Evolutionary conservation across 2,888 invertebrate genomes (phyloP), one percentile per base, ranked within the genome.

Genomic region (Osedax frankpressi): DNA sequence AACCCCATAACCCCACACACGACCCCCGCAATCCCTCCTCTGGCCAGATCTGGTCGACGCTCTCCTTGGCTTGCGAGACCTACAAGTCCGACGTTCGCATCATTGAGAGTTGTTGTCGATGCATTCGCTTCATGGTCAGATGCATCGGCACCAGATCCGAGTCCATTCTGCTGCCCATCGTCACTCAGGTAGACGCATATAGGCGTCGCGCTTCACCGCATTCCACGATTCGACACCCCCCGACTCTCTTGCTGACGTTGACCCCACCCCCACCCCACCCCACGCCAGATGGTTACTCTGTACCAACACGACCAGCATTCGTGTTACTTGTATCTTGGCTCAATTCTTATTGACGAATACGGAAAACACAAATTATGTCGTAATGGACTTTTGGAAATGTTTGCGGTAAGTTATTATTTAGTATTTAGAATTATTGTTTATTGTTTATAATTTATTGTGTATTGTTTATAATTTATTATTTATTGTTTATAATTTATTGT

Each of bases 51-150:
- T 95, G 94, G 94, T 93, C 93, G 30, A 88, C 92, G 68, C 86
- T 94, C 75, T 90, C 91, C 0, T 88, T 89, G 70, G 88, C 90
- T 1, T 90, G 91, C 86, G 88, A 89, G 77, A 90, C 89, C 86
- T 94, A 89, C 84, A 90, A 91, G 84, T 84, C 86, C n/a, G 93
- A 94, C 85, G 85, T 89, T 14, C 88, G 94, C 77, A 89, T 94
- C 62, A 92, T 94, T 89, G 97, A 98, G 86, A 89, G 94, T 78
- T 89, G 91, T 81, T 95, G 95, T 82, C 89, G 96, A 73, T 90
- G 92, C 80, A 87, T 95, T 76, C 89, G 95, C 70, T 96, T 93
- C 86, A 90, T 90, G 74, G 88, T 97, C 75, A 89, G 98, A 75
- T 92, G 92, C 84, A 89, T 92, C 60, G 91, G 91, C 71, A 88